Evolutionary conservation across 2,888 invertebrate species (phyloP), one percentile per base, ranked within the genome.

Genomic region (Hirudinaria manillensis): DNA sequence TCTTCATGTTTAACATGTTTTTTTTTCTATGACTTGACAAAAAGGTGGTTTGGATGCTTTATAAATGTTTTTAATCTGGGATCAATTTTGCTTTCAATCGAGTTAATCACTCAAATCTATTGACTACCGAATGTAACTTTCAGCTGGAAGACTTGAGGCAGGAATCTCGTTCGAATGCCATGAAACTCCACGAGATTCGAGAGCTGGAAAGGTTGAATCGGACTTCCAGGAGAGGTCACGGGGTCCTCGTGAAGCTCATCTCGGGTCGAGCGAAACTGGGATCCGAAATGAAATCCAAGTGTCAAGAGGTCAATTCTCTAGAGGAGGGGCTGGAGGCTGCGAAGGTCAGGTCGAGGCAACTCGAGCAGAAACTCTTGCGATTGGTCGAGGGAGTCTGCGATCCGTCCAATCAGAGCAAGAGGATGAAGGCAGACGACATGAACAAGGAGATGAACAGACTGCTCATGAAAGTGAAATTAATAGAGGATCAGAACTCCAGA

Each of bases 91-190:
- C 45, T 45, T 45, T 45, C 13, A 10, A 6, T 45, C 45, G 10
- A 45, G 10, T 45, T 45, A 45, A 6, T 45, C 13, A 10, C 1
- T 45, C 16, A 10, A 45, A 3, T 45, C 38, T 16, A 45, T 45
- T 16, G 3, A 45, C 16, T 16, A 45, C 16, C 16, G 1, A 38
- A 38, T 56, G 21, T 56, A 21, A 7, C 6, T 61, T 29, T 7
- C 61, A 61, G 61, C 19, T 61, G 61, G 61, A 61, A 61, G 29
- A 61, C 61, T 29, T n/a, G 13, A 61, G 29, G 61, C 61, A 61
- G 29, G 61, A 61, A 27, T 61, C 61, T 27, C 21, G 29, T 61
- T 61, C 61, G 7, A 29, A 27, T 24, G 24, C 24, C 24, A 61
- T 29, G 61, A 24, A n/a, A 24, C 61, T 61, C 61, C 24, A 29